Base-by-base conservation (phyloP, 1,140 invertebrate genomes). In the Tetramorium simillimum region DNA sequence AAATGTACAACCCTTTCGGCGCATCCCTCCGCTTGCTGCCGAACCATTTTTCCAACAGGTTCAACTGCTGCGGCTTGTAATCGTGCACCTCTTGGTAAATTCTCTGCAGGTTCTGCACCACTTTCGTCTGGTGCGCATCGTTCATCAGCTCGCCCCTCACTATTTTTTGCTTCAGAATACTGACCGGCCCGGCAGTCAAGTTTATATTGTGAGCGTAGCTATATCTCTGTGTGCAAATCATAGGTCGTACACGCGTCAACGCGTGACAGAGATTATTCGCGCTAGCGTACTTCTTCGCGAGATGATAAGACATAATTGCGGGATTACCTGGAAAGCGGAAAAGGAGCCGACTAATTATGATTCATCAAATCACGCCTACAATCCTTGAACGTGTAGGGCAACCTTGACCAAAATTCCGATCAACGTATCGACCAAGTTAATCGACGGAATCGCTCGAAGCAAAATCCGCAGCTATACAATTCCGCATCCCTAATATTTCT, bases 1-100 rank as follows among this genome's bases (percentile, higher is more conserved):
- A 97, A 65, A 98, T 96, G 92, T 98, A 98, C 10, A 98, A 94
- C 9, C 98, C 98, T 94, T 97, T 97, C 0, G 97, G 97, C 18
- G 96, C 94, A 91, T 95, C 95, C 93, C 93, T 94, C 86, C 89
- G 93, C 58, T 76, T 91, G 75, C 86, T 92, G 69, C 87, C 92
- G 86, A 95, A 94, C 91, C 91, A 96, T 92, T 94, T 96, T 85
- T 86, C 90, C 21, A 96, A 93, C 51, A 95, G 84, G 67, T 86
- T 93, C 67, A 86, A 91, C 89, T 94, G 96, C 28, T 94, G 93
- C 33, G 96, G 96, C 85, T 94, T 91, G 90, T 98, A 98, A 37
- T 93, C 90, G 85, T 96, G 93, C 2, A 98, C 95, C 76, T 97
- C 95, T 40, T 97, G 92, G 93, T 97, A 97, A 10, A 99, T 96